A percentile compares a stretch with the other conserved stretches of the same genome.
phyloP scores from a whole-genome alignment of 2,888 invertebrate species.

The Drosophila tanythrix region DNA sequence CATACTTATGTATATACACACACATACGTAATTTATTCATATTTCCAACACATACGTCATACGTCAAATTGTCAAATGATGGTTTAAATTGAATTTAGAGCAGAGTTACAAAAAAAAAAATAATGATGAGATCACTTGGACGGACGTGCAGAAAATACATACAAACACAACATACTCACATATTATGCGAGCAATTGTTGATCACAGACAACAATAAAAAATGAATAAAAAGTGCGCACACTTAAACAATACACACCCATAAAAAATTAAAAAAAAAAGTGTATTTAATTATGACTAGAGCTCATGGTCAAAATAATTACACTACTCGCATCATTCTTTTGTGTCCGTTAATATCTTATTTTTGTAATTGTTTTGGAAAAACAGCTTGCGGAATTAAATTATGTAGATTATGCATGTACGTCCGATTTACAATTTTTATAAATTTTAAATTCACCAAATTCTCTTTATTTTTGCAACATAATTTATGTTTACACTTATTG shows the following conservation, averaged over 20 bases:
- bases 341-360: background rate
- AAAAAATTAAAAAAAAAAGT: background rate
- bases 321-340: background rate
- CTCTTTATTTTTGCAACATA: background rate
- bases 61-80: background rate
- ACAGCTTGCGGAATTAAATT: background rate
- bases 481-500: background rate
- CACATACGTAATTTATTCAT: background rate
- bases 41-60: background rate
- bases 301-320: background rate
- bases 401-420: background rate
- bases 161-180: background rate
- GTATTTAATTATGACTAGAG: background rate
- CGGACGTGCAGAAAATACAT: background rate
- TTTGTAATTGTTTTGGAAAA: background rate
- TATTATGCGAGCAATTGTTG: constrained; percentile 13
- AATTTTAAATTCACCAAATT: background rate
- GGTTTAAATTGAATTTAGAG: constrained; percentile 15
- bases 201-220: constrained; percentile 2
- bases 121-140: constrained; percentile 42
- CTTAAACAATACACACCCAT: background rate
- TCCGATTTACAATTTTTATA: background rate
- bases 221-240: background rate
- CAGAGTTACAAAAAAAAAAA: constrained; percentile 4
- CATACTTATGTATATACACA: background rate